Conservation (phyloP, 2,888 invertebrate genomes). For the Melanostoma mellinum region DNA sequence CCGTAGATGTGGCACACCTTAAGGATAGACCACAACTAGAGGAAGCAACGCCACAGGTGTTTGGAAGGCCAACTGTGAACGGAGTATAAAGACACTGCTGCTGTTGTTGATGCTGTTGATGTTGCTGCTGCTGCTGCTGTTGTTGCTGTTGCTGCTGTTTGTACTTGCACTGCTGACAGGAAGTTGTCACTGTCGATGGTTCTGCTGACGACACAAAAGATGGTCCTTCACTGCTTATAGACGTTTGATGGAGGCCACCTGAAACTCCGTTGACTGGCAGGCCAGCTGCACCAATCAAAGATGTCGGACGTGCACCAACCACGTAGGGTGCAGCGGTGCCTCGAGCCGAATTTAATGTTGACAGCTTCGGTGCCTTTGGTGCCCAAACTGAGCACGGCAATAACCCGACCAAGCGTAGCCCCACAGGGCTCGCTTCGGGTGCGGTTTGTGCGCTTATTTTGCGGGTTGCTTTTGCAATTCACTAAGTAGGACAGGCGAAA, state of each 20-base stretch:
- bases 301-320: conserved; percentile 63
- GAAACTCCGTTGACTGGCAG: conserved; percentile 56
- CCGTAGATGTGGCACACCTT: conserved; percentile 74
- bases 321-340: conserved; percentile 77
- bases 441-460: conserved; percentile 78
- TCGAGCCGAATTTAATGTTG: conserved; percentile 74
- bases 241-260: conserved; percentile 42
- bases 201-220: conserved; percentile 27
- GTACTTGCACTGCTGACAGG: conserved; percentile 74
- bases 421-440: conserved; percentile 79
- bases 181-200: conserved; percentile 26
- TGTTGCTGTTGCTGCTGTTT: conserved; percentile 75
- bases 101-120: conserved; percentile 73
- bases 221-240: conserved; percentile 15
- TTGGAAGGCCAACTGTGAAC: conserved; percentile 44
- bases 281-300: conserved; percentile 64
- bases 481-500: conserved; percentile 56
- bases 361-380: conserved; percentile 78
- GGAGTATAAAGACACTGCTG: conserved; percentile 73
- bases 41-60: conserved; percentile 59
- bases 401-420: conserved; percentile 80
- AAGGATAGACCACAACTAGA: conserved; percentile 63
- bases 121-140: conserved; percentile 69
- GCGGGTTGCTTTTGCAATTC: conserved; percentile 61
- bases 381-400: conserved; percentile 79